These are phyloP conservation scores for Leptobrachium leishanense DNA, from an alignment of 2,113 vertebrate genomes.

Conservation along the genomic window DNA sequence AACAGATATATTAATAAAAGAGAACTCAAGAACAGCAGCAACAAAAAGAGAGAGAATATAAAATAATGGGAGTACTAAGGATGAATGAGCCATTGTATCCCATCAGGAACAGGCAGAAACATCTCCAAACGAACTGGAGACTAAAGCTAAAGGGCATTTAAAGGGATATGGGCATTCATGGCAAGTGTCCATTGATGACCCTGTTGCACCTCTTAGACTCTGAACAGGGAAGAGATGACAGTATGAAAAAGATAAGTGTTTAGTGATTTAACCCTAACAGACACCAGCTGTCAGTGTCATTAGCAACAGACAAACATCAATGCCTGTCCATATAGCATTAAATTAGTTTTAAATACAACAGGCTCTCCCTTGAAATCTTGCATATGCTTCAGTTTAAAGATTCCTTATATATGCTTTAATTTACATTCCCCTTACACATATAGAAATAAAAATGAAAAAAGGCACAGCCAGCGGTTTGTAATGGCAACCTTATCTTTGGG, in stretches of 20 bases:
- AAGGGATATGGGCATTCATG: constrained; percentile 57
- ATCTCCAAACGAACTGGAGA: constrained; percentile 66
- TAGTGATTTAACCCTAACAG: constrained; percentile 72
- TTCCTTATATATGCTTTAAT: no score
- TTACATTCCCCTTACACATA: no score
- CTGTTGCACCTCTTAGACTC: constrained; percentile 26
- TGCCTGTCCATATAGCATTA: constrained; percentile 63
- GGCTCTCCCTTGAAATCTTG: no score
- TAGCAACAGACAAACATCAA: constrained; percentile 68
- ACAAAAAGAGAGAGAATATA: constrained; percentile 22
- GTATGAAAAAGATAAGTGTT: constrained; percentile 8
- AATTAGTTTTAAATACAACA: constrained; percentile 40
- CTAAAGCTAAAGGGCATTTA: constrained; percentile 1
- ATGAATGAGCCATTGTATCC: constrained; percentile 72
- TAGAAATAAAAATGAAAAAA: no score
- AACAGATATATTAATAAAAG: constrained; percentile 75
- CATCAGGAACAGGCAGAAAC: constrained; percentile 79
- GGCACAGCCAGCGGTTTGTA: no score
- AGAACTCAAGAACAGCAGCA: constrained; percentile 64
- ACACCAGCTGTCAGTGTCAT: constrained; percentile 63
- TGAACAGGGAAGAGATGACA: constrained; percentile 10
- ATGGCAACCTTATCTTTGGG: no score
- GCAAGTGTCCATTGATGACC: constrained; percentile 41
- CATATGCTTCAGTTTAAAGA: no score
- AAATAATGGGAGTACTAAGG: constrained; percentile 63